phyloP scores from a whole-genome alignment of 2,888 invertebrate genomes.

The Carcina quercana region DNA sequence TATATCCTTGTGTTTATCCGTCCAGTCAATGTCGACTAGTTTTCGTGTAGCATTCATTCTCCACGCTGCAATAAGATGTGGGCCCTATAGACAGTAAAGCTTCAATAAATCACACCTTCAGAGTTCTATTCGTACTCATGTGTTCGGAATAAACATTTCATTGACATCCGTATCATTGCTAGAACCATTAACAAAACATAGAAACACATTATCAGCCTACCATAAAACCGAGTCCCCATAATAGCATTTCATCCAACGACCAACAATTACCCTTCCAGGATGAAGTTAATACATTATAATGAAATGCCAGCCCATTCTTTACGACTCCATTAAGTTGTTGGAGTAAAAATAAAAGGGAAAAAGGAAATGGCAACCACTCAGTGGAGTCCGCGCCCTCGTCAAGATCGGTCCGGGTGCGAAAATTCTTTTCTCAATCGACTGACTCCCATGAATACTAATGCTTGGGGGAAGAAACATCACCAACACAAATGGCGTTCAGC shows the following conservation, averaged over 20 bases:
- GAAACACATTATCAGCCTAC: no score
- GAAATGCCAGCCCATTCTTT: conserved; percentile 59
- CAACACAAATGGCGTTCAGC: conserved; percentile 46
- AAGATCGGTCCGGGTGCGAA: conserved; percentile 54
- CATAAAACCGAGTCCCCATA: no score
- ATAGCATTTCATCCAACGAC: neutral
- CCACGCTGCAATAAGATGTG: no score
- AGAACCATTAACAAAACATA: no score
- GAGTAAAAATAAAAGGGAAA: conserved; percentile 56
- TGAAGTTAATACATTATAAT: conserved; percentile 59
- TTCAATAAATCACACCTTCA: no score
- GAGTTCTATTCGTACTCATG: no score
- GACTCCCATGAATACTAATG: conserved; percentile 72
- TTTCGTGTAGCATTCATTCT: no score
- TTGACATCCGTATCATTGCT: no score
- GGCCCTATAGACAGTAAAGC: no score
- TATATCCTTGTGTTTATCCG: no score
- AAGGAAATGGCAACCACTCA: conserved; percentile 64
- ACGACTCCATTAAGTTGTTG: conserved; percentile 66
- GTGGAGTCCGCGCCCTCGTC: conserved; percentile 46
- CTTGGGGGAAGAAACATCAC: conserved; percentile 44
- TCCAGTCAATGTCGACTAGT: no score
- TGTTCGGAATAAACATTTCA: no score
- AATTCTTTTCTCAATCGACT: conserved; percentile 69
- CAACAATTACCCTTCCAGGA: conserved; percentile 30